Conservation (phyloP, 2,797 vertebrate genomes). For the Mormyrus proboscirostris region DNA sequence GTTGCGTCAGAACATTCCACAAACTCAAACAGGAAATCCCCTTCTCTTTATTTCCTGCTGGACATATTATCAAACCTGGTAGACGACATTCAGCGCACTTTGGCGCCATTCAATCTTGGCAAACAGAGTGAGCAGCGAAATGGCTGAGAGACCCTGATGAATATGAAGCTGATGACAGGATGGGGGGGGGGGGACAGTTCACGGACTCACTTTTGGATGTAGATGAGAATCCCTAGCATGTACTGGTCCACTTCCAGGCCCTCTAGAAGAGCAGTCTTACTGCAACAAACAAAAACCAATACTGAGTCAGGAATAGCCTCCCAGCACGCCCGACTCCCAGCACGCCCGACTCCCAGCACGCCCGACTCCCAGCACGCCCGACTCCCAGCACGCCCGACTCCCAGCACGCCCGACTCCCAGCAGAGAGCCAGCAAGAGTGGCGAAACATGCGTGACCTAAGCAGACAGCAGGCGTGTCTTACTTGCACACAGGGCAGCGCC, state of each 20-base stretch:
- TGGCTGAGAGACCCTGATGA: background rate
- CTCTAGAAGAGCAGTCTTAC: slow-evolving; percentile 89
- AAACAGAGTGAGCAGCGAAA: background rate
- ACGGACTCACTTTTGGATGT: slow-evolving; percentile 83
- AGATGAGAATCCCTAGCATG: slow-evolving; percentile 89
- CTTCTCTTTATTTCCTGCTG: background rate
- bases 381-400: no score
- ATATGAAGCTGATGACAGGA: background rate
- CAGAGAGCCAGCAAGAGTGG: no score
- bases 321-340: no score
- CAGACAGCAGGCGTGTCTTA: slow-evolving; percentile 50
- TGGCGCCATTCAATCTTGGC: background rate
- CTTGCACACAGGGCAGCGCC: slow-evolving; percentile 98
- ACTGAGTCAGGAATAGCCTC: background rate
- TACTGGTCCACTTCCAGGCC: slow-evolving; percentile 95
- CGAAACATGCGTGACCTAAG: background rate
- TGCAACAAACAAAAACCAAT: slow-evolving; percentile 37
- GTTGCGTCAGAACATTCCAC: background rate
- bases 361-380: no score
- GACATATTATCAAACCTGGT: background rate
- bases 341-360: no score
- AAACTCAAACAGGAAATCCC: background rate
- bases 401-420: no score
- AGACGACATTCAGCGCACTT: background rate
- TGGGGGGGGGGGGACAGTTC: background rate